A percentile compares a stretch with the other conserved stretches of the same genome.
Evolutionary conservation across 2,797 vertebrate species (phyloP).

Genomic region (Dallia pectoralis): DNA sequence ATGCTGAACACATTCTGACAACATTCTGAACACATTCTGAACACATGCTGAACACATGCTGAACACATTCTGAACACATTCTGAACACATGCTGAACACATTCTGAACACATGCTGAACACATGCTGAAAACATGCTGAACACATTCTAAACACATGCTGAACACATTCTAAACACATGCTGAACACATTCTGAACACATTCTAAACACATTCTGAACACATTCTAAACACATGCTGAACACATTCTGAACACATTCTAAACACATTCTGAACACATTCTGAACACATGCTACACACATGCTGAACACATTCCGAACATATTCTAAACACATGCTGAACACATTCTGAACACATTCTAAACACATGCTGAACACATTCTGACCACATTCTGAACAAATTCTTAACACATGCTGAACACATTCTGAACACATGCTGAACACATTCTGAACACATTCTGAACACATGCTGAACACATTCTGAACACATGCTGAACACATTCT

Average conservation of each 20-base stretch:
- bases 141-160: too few relatives aligned
- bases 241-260: neutral
- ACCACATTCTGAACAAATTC: too few relatives aligned
- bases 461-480: constrained; percentile 13
- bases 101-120: constrained; percentile 10
- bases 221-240: constrained; percentile 4
- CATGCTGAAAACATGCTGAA: too few relatives aligned
- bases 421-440: constrained; percentile 10
- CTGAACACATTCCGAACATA: too few relatives aligned
- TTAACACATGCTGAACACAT: constrained; percentile 11
- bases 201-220: constrained; percentile 19
- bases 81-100: constrained; percentile 11
- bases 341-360: too few relatives aligned
- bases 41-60: constrained; percentile 12
- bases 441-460: too few relatives aligned
- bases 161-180: constrained; percentile 14
- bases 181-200: constrained; percentile 13
- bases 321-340: constrained; percentile 10
- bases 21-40: too few relatives aligned
- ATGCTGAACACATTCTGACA: constrained; percentile 16
- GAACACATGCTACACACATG: constrained; percentile 13
- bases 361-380: constrained; percentile 13
- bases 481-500: constrained; percentile 12
- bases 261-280: constrained; percentile 7
- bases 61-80: too few relatives aligned